These are phyloP conservation scores for Pollenia angustigena DNA, from an alignment of 2,888 invertebrate species.

Conservation along the genomic window DNA sequence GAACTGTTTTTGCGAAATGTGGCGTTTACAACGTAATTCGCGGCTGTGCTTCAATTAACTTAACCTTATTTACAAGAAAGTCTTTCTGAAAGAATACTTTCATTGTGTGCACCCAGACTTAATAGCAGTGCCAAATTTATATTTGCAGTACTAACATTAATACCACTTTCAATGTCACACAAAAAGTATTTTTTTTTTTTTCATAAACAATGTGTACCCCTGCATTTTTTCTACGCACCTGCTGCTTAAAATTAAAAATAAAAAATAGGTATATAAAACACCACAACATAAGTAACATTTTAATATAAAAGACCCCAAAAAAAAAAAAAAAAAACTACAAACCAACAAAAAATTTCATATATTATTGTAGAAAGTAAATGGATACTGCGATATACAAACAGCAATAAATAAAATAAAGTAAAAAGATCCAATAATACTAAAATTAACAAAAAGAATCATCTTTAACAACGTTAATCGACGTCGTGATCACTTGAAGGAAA, in stretches of 20 bases:
- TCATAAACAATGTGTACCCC: no score
- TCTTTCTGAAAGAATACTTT: no score
- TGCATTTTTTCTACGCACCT: conserved; percentile 41
- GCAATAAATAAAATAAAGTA: conserved; percentile 22
- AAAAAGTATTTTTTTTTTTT: no score
- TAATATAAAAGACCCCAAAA: neutral
- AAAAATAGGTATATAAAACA: conserved; percentile 20
- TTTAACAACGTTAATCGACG: conserved; percentile 29
- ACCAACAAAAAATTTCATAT: conserved; percentile 52
- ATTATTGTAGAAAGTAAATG: conserved; percentile 39
- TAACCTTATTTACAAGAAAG: no score
- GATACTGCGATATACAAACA: neutral
- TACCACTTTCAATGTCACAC: no score
- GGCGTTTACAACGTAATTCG: no score
- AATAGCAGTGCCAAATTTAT: no score
- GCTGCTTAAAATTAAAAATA: conserved; percentile 31
- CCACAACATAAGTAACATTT: conserved; percentile 21
- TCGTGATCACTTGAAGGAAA: conserved; percentile 32
- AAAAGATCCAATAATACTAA: conserved; percentile 26
- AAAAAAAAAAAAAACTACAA: conserved; percentile 20
- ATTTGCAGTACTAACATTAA: no score
- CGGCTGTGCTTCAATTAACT: no score
- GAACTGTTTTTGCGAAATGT: no score
- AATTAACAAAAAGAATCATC: conserved; percentile 28
- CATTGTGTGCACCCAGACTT: no score